phyloP scores from a whole-genome alignment of 2,888 invertebrate genomes.

The Drosophila trichaetosa region DNA sequence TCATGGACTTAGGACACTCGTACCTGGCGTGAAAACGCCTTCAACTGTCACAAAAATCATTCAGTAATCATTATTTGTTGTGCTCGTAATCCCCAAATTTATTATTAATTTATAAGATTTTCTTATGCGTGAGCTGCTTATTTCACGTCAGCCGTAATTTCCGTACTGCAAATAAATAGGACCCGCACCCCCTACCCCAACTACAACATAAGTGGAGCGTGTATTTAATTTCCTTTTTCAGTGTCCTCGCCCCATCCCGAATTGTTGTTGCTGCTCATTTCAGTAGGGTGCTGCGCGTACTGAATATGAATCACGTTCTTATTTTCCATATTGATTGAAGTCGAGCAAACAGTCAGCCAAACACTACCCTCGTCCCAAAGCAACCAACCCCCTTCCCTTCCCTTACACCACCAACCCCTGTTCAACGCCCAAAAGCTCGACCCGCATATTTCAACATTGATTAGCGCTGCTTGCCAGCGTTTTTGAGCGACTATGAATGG shows the following conservation, averaged over 20 bases:
- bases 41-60: constrained; percentile 10
- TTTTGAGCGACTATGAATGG: constrained; percentile 43
- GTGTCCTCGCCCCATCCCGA: background rate
- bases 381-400: background rate
- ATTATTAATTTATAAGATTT: constrained; percentile 41
- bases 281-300: constrained; percentile 57
- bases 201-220: constrained; percentile 43
- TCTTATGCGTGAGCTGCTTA: constrained; percentile 22
- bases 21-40: background rate
- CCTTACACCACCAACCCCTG: background rate
- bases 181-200: background rate
- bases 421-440: constrained; percentile 5
- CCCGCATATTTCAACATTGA: constrained; percentile 54
- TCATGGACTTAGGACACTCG: background rate
- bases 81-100: constrained; percentile 22
- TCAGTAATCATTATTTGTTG: constrained; percentile 12
- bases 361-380: background rate
- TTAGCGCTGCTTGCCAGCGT: constrained; percentile 36
- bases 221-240: constrained; percentile 69
- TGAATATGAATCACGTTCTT: constrained; percentile 71
- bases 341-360: constrained; percentile 10
- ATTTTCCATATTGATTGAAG: constrained; percentile 75
- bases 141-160: constrained; percentile 59
- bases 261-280: constrained; percentile 54
- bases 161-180: constrained; percentile 49